Evolutionary conservation across 2,113 vertebrate species (phyloP).

Genomic region (Rousettus leschenaultii): DNA sequence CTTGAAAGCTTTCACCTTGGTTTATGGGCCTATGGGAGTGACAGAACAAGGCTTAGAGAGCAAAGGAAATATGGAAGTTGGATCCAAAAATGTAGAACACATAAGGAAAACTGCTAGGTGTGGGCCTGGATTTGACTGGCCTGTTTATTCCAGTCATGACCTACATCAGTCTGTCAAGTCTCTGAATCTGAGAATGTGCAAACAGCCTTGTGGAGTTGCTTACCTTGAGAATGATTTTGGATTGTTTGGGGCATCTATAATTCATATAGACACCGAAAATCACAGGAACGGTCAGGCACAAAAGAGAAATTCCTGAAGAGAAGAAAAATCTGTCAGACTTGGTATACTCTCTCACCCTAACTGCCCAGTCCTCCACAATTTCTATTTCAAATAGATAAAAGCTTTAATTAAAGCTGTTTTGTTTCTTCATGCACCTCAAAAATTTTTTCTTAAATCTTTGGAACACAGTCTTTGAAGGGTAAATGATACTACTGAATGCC

Average conservation of each 20-base stretch:
- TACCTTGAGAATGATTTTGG: slow-evolving; percentile 80
- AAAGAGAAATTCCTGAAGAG: slow-evolving; percentile 76
- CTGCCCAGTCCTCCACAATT: neutral
- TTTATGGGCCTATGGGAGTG: neutral
- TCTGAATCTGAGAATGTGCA: neutral
- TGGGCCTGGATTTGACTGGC: neutral
- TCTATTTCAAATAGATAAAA: neutral
- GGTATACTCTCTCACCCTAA: neutral
- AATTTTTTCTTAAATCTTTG: neutral
- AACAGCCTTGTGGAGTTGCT: neutral
- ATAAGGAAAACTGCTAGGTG: neutral
- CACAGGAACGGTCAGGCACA: slow-evolving; percentile 76
- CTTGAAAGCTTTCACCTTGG: neutral
- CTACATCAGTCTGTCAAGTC: neutral
- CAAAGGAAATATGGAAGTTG: neutral
- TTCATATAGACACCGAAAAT: slow-evolving; percentile 75
- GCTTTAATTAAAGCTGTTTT: neutral
- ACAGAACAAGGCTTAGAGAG: neutral
- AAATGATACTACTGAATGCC: too few species aligned
- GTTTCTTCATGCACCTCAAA: neutral
- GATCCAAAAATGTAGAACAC: neutral
- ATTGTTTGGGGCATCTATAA: slow-evolving; percentile 78
- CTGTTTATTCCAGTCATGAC: neutral
- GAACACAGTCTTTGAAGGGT: neutral
- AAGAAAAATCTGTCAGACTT: slow-evolving; percentile 21